Conservation (phyloP, 2,113 vertebrate species). For the Xenopus borealis region DNA sequence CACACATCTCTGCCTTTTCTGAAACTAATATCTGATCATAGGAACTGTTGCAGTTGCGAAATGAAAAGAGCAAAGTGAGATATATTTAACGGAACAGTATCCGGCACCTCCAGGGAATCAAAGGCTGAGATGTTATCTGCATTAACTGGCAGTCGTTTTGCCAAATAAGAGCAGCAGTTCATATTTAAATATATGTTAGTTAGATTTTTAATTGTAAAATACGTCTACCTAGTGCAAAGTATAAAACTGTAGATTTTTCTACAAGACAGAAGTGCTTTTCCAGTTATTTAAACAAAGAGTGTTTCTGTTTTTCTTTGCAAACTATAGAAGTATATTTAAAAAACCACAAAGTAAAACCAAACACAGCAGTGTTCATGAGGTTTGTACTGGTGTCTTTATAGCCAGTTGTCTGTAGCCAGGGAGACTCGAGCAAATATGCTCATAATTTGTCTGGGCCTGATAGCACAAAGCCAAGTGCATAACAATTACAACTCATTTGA, state of each 20-base stretch:
- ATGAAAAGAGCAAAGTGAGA: slow-evolving; percentile 58
- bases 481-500: too few species aligned
- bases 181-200: not conserved
- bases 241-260: not conserved
- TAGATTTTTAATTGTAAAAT: too few species aligned
- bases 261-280: not conserved
- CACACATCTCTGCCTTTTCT: slow-evolving; percentile 51
- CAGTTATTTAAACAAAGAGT: not conserved
- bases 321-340: too few species aligned
- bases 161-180: slow-evolving; percentile 6
- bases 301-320: not conserved
- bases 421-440: too few species aligned
- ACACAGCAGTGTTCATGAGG: too few species aligned
- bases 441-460: too few species aligned
- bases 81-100: slow-evolving; percentile 59
- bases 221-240: not conserved
- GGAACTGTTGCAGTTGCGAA: slow-evolving; percentile 64
- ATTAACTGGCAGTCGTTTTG: slow-evolving; percentile 56
- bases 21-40: slow-evolving; percentile 61
- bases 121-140: slow-evolving; percentile 61
- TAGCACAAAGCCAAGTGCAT: too few species aligned
- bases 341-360: too few species aligned
- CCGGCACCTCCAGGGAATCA: slow-evolving; percentile 52
- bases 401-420: too few species aligned
- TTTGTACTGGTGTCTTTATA: too few species aligned